phyloP scores from a whole-genome alignment of 2,113 vertebrate species.

The Passer montanus region DNA sequence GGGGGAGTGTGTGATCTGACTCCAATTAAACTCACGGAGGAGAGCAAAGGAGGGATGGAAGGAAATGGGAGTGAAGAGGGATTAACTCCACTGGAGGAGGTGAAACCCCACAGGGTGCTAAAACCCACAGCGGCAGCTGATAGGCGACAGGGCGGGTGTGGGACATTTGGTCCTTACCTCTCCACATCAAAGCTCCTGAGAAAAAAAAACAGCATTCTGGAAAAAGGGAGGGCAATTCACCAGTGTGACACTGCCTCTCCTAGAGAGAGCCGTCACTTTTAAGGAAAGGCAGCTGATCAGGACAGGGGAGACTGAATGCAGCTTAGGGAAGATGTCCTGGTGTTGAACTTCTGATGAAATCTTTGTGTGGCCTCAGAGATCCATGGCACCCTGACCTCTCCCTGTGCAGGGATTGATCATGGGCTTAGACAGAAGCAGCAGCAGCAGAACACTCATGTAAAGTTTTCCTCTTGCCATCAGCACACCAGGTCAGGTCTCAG shows the following conservation, averaged over 20 bases:
- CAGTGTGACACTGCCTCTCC: constrained; percentile 42
- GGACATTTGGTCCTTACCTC: neutral
- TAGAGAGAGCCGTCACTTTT: constrained; percentile 35
- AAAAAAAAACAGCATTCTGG: neutral
- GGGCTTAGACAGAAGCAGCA: neutral
- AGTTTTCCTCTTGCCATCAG: neutral
- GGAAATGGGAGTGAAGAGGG: neutral
- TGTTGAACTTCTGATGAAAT: constrained; percentile 26
- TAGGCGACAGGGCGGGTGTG: neutral
- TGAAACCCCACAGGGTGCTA: neutral
- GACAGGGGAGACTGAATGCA: constrained; percentile 48
- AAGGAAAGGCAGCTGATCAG: constrained; percentile 77
- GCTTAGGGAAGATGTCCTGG: constrained; percentile 64
- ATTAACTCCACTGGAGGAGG: neutral
- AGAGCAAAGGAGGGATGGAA: neutral
- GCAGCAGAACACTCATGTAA: neutral
- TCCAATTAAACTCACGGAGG: constrained; percentile 34
- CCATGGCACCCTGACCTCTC: neutral
- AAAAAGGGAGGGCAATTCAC: constrained; percentile 68
- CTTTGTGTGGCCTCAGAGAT: constrained; percentile 16
- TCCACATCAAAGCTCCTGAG: constrained; percentile 11
- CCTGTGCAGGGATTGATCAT: neutral
- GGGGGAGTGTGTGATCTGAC: constrained; percentile 45
- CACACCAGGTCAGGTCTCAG: accelerated
- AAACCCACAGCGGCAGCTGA: neutral